Evolutionary conservation across 2,113 vertebrate genomes (phyloP), one percentile per base, ranked within the genome.

Genomic region (Myxocyprinus asiaticus): DNA sequence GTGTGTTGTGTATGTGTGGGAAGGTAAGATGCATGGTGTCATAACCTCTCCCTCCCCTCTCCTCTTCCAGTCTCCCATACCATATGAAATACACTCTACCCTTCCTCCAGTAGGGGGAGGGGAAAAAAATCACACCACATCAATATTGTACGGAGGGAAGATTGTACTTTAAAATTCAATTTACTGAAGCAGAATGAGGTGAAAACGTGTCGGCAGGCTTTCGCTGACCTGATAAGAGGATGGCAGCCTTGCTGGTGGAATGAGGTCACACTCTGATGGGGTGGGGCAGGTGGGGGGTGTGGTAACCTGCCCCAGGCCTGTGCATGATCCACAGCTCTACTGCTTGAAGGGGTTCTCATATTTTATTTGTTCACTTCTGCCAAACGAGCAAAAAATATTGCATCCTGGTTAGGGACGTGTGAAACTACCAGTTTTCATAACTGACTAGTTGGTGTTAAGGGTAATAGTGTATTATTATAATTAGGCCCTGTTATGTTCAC

Each of bases 131-230:
- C 83, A 79, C 59, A 66, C 58, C 67, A 22, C 75, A 78, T 85
- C 81, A 71, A 68, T 78, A 75, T 83, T 81, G 81, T 76, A 83
- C 79, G 9, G 64, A 69, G 73, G 70, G 44, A 78, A 70, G 84
- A 85, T 81, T 83, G 75, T 83, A 85, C 81, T 85, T 83, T 81
- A 83, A 85, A 85, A 85, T 85, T 85, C 84, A 85, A 83, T 85
- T 85, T 83, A 79, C 79, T 79, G 79, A 71, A 79, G 77, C 63
- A 42, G 62, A 81, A 81, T 83, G 84, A 83, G 83, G 78, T 78
- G 81, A 83, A 81, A 83, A 83, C 69, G 63, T 83, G 82, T 83
- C 63, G 47, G 67, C 76, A 14, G 81, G 77, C 79, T 80, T 78
- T 64, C 45, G 55, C 33, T 65, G 78, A 81, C 81, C 81, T 76